Base-by-base conservation (phyloP, 2,888 invertebrate species). In the Eustalomyia histrio region DNA sequence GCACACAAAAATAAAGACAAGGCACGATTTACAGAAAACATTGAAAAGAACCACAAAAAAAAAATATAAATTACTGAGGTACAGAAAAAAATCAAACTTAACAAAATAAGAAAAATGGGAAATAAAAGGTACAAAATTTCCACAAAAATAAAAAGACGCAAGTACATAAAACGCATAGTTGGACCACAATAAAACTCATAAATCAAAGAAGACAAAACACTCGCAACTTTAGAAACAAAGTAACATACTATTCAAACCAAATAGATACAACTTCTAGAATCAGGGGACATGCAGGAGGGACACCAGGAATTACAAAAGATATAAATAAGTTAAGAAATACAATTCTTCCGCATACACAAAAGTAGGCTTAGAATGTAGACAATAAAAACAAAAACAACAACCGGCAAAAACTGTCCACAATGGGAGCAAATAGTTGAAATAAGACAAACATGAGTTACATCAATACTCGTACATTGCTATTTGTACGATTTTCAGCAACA, bases 191-290 rank as follows among this genome's bases (percentile, higher is more conserved):
- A 82, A 84, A 84, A 82, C 78, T 83, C 83, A 83, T 84, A 84
- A 84, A 84, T 84, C 83, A 84, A 82, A 81, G 74, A 61, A 84
- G 84, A 82, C 84, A 84, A 84, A 84, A 83, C 83, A 83, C 80
- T 83, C 65, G 75, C 78, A 80, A 67, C 75, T 72, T 75, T 63
- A 12, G 29, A 60, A 73, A 80, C 68, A 82, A 76, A 73, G 67
- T 79, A 79, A 79, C 72, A 73, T 73, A 72, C 72, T 73, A 73
- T 72, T 69, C 68, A 63, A 16, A 24, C 52, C 29, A 21, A 12
- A 21, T 24, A n/a, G 4, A 55, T 6, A 1, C 14, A n/a, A 18
- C 29, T 21, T 12, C 10, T 1, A 10, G 0, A 18, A 2, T 18
- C n/a, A 29, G 14, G 18, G 21, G 24, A 24, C 10, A 10, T 12